Base-by-base conservation (phyloP, 2,888 invertebrate genomes). In the Platycheirus rosarum region DNA sequence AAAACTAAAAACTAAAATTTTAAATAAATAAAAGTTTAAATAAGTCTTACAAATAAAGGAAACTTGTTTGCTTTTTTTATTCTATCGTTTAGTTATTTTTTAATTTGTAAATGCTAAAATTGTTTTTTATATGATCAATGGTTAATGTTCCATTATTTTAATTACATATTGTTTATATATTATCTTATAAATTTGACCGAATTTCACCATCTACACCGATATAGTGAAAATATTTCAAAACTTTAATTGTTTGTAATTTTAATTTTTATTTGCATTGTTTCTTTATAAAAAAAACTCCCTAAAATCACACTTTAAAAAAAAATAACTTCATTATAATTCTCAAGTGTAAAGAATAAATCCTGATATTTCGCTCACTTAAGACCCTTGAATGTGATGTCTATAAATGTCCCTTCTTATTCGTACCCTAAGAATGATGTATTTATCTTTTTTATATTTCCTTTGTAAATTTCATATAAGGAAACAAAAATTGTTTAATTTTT, bases 101-200 rank as follows among this genome's bases (percentile, higher is more conserved):
- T 73, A 76, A 69, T 85, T 86, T 84, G 75, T 84, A 84, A 85
- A 85, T 84, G 84, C 85, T 71, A 55, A 62, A 70, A 65, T 66
- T 79, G 73, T 71, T 76, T 40, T 40, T 23, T 84, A 70, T 78
- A 75, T 66, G 63, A 53, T 80, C 77, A 48, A 78, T 76, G 77
- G 69, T 85, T 63, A 29, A 60, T 82, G 78, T 84, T 49, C 42
- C 55, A 55, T 57, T 63, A 18, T 46, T 13, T 46, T 8, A 32
- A 32, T 62, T 66, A 9, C 55, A 48, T 53, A 42, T 74, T 62
- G 29, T 62, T 32, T 77, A 60, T 69, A 68, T n/a, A 13, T 55
- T 53, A 7, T 32, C 62, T 74, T 74, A 77, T 44, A 49, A 60
- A 63, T 76, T 85, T 82, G 49, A 37, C 57, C 70, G 69, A 40